Evolutionary conservation across 2,888 invertebrate species (phyloP).

Genomic region (Lucinisca nassula): DNA sequence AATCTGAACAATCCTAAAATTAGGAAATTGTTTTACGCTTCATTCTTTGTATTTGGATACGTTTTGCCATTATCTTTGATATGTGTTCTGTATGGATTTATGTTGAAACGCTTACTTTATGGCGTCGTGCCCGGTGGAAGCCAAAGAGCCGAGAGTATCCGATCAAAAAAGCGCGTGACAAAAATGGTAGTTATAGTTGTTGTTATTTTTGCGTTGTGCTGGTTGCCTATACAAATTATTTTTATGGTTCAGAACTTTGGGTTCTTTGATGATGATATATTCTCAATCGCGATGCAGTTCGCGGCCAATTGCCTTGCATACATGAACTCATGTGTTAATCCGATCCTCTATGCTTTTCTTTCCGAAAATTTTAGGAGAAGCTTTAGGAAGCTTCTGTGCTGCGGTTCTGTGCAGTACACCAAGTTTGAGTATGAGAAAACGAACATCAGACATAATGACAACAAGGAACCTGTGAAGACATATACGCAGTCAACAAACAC

Average conservation of each 20-base stretch:
- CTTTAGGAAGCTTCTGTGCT: constrained; percentile 90
- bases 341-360: constrained; percentile 97
- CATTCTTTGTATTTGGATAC: constrained; percentile 95
- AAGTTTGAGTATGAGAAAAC: constrained; percentile 83
- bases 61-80: constrained; percentile 95
- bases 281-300: constrained; percentile 89
- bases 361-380: constrained; percentile 98
- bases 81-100: constrained; percentile 95
- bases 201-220: constrained; percentile 97
- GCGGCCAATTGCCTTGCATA: constrained; percentile 91
- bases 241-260: constrained; percentile 92
- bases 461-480: constrained; percentile 32
- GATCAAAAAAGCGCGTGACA: constrained; percentile 96
- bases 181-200: constrained; percentile 97
- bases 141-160: constrained; percentile 93
- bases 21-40: constrained; percentile 76
- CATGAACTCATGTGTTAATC: constrained; percentile 98
- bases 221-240: constrained; percentile 96
- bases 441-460: constrained; percentile 70
- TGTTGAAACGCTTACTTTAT: constrained; percentile 96
- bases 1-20: constrained; percentile 19
- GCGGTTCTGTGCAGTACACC: constrained; percentile 69
- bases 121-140: constrained; percentile 92
- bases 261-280: constrained; percentile 90
- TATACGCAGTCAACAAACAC: constrained; percentile 48